Base-by-base conservation (phyloP, 1,140 invertebrate species). In the Neodiprion pinetum region DNA sequence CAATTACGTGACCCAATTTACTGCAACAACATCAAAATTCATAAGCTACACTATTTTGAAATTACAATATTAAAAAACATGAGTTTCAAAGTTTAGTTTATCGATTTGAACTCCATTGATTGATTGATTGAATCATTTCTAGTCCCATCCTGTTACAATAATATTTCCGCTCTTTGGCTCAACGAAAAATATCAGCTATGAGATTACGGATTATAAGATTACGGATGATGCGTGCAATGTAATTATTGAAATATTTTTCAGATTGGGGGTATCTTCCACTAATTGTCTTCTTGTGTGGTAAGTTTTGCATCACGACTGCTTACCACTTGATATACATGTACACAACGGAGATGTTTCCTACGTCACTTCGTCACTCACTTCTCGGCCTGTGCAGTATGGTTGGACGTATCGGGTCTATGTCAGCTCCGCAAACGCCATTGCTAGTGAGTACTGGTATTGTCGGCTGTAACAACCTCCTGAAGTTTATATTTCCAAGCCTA, bases 291-390 rank as follows among this genome's bases (percentile, higher is more conserved):
- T 89, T 96, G 73, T 80, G 92, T 14, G 95, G 95, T 12, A 96
- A 96, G 87, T 92, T 93, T 82, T 90, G 92, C 47, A 93, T 93
- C 71, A 92, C 93, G 12, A 90, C 91, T 79, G 91, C 93, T 0
- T 94, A 94, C 83, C 92, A 92, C 77, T 90, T 92, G 14, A 85
- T 93, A 9, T 94, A 94, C 85, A 90, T 95, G 77, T 93, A 92
- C 78, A 93, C 93, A 3, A 90, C 92, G 21, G 94, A 95, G 86
- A 88, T 94, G 84, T 95, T 93, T 84, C 94, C 94, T 14, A 95
- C 94, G 11, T 88, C 88, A 70, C 82, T 92, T 72, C 88, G 93
- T 72, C 90, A 91, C 77, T 92, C 92, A 12, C 83, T 93, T 53
- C 89, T 95, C 50, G 93, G 91, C 0, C 81, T 90, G 68, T 93